These are phyloP conservation scores for Eospalax fontanierii DNA, from an alignment of 2,797 vertebrate genomes.

Conservation along the genomic window DNA sequence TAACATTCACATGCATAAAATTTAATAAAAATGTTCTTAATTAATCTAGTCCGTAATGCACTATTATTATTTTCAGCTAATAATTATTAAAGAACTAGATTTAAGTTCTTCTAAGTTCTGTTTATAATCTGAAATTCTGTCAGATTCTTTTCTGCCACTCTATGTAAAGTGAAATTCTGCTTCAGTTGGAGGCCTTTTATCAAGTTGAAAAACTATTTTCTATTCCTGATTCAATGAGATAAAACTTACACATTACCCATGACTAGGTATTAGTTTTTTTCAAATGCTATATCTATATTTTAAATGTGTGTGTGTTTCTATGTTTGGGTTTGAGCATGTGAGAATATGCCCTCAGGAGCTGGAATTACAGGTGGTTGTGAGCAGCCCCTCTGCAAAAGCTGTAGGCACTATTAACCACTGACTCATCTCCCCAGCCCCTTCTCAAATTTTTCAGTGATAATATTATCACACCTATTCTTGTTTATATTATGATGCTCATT, in stretches of 20 bases:
- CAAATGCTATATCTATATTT: not conserved
- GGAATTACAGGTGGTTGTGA: not conserved
- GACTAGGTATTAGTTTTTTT: constrained; percentile 16
- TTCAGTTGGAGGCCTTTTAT: constrained; percentile 8
- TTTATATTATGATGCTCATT: constrained; percentile 8
- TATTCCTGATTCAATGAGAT: not conserved
- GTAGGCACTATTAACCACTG: not conserved
- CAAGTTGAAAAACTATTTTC: not conserved
- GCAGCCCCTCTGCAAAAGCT: not conserved
- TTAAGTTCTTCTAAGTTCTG: not conserved
- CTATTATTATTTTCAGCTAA: constrained; percentile 48
- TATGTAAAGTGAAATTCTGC: not conserved
- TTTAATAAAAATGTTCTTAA: not conserved
- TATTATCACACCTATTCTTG: constrained; percentile 22
- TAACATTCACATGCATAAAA: not conserved
- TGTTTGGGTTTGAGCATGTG: not conserved
- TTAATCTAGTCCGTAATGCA: not conserved
- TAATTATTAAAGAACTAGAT: not conserved
- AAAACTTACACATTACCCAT: not conserved
- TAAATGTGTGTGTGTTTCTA: not conserved
- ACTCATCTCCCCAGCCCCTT: not conserved
- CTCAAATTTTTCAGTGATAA: not conserved
- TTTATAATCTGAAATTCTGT: constrained; percentile 20
- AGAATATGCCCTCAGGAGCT: not conserved
- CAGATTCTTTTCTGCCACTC: not conserved